Percentiles rank a stretch among this genome's conserved stretches.
Evolutionary conservation across 2,888 invertebrate species (phyloP).

Genomic region (Ischnura elegans): DNA sequence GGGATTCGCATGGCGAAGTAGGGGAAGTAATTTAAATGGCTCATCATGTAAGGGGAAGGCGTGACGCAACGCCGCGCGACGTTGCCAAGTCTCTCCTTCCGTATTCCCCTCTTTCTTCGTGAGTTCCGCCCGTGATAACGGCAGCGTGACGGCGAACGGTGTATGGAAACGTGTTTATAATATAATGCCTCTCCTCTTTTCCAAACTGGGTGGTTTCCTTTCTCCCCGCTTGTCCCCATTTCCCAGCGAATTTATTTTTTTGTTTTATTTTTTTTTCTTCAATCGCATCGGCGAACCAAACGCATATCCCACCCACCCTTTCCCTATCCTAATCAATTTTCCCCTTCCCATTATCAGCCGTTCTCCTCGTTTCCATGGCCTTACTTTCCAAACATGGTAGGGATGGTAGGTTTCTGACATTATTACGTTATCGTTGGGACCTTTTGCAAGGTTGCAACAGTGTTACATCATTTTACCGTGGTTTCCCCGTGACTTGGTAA

Average conservation of each 20-base stretch:
- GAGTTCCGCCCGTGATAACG: constrained; percentile 4
- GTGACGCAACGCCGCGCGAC: neutral
- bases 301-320: neutral
- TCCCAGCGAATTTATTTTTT: neutral
- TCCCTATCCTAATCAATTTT: neutral
- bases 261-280: neutral
- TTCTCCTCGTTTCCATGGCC: neutral
- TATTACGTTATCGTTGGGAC: too few species aligned
- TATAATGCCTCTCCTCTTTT: neutral
- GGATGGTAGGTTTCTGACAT: too few species aligned
- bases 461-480: too few species aligned
- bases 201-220: neutral
- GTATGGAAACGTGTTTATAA: neutral
- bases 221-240: neutral
- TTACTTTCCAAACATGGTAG: too few species aligned
- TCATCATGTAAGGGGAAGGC: too few species aligned
- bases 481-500: too few species aligned
- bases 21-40: neutral
- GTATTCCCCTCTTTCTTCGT: neutral
- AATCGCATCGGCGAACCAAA: neutral
- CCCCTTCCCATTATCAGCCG: neutral
- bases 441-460: too few species aligned
- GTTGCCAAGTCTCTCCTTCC: neutral
- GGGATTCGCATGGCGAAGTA: neutral
- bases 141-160: constrained; percentile 20